A percentile compares a stretch with the other conserved stretches of the same genome.
These are phyloP conservation scores for Elephantulus edwardii DNA, from an alignment of 2,113 vertebrate genomes.

Conservation along the genomic window DNA sequence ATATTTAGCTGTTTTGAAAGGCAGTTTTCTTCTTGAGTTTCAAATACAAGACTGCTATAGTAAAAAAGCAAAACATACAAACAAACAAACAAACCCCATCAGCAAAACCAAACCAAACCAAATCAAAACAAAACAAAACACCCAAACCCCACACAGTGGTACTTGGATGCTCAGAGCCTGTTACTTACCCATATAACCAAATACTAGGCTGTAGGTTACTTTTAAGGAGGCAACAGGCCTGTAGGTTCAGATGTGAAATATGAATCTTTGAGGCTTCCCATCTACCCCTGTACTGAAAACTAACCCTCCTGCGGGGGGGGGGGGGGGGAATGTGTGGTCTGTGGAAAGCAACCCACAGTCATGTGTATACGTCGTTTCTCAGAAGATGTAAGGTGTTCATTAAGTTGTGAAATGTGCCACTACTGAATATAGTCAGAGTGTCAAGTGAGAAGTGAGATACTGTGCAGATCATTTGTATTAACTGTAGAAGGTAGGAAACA, in stretches of 20 bases:
- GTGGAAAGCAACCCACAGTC: background rate
- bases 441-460: background rate
- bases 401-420: conserved; percentile 13
- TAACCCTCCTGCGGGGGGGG: background rate
- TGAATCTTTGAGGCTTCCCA: background rate
- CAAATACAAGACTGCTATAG: too few species aligned
- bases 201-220: background rate
- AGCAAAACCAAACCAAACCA: too few species aligned
- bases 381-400: background rate
- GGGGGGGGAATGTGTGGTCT: background rate
- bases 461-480: background rate
- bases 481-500: background rate
- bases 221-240: background rate
- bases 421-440: background rate
- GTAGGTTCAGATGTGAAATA: background rate
- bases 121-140: too few species aligned
- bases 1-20: too few species aligned
- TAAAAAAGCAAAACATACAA: too few species aligned
- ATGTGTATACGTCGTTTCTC: background rate
- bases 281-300: background rate
- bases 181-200: background rate
- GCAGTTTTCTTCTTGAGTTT: too few species aligned
- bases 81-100: too few species aligned
- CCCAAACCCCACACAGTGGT: too few species aligned
- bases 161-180: background rate